Evolutionary conservation across 1,140 invertebrate genomes (phyloP), one percentile per base, ranked within the genome.

Genomic region (Orussus abietinus): DNA sequence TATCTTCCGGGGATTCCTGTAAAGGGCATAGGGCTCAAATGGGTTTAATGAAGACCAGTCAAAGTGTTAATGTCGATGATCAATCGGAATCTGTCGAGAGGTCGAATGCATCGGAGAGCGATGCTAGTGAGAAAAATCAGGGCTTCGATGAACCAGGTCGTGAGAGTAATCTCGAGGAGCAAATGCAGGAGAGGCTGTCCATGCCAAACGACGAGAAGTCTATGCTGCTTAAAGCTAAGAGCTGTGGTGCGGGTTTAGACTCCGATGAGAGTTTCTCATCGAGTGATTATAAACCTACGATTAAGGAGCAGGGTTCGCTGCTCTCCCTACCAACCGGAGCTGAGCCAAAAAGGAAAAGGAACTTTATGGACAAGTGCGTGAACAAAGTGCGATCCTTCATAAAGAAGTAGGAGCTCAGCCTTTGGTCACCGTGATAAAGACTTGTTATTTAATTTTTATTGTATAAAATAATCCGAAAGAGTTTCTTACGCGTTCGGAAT

Each of bases 321-420:
- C 43, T 64, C 3, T 69, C 67, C 6, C 44, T 72, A 13, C 64
- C 69, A 4, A 41, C 56, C 4, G 57, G 56, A 5, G 53, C 46
- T 1, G 62, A 71, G 29, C 63, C 67, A 0, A 82, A 82, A 61
- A 72, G 79, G 42, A 84, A 84, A 57, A 77, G 77, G 55, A 85
- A 85, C 66, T 85, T 86, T 59, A 84, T 86, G 81, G 83, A 86
- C 69, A 79, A 82, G 64, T 86, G 83, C 66, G 82, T 85, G 20
- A 85, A 83, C 63, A 86, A 85, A 75, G 80, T 86, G 66, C 77
- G 81, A 74, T 82, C 80, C 56, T 77, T 84, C 44, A 83, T 83
- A 33, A 80, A 78, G 61, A 83, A 83, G 57, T 81, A 63, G 77
- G n/a, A n/a, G n/a, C n/a, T n/a, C n/a, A n/a, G n/a, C n/a, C n/a